These are phyloP conservation scores for Pammene fasciana DNA, from an alignment of 2,888 invertebrate species.

Conservation along the genomic window DNA sequence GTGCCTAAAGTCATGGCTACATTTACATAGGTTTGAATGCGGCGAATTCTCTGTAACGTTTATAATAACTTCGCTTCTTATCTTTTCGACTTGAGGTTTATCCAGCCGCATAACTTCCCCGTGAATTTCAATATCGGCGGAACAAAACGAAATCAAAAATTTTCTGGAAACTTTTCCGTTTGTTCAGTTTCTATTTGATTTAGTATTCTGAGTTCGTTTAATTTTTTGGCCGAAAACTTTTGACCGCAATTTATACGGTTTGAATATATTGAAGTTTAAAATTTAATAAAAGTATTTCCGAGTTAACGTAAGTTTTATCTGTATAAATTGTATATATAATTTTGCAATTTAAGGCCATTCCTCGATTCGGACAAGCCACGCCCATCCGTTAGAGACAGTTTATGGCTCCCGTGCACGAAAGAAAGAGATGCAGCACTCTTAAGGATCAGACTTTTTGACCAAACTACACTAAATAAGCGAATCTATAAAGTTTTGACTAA, in stretches of 20 bases:
- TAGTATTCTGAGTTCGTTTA: constrained; percentile 14
- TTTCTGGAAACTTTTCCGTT: constrained; percentile 22
- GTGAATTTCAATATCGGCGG: constrained; percentile 34
- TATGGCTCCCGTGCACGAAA: too few species aligned
- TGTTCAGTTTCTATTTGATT: constrained; percentile 31
- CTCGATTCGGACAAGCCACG: too few species aligned
- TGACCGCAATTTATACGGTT: background rate
- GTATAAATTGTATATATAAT: too few species aligned
- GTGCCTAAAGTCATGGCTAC: too few species aligned
- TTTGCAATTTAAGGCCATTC: too few species aligned
- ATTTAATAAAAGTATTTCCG: too few species aligned
- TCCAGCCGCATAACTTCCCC: constrained; percentile 14
- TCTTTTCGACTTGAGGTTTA: background rate
- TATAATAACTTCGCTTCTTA: background rate
- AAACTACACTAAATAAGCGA: too few species aligned
- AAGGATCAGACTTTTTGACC: too few species aligned
- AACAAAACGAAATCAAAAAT: constrained; percentile 29
- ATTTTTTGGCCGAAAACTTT: constrained; percentile 4
- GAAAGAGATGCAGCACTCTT: too few species aligned
- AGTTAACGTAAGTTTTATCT: too few species aligned
- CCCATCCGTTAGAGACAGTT: too few species aligned
- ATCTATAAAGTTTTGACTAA: too few species aligned
- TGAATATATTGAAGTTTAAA: constrained; percentile 6
- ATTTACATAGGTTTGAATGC: background rate
- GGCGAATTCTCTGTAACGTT: background rate